Percentiles rank a stretch among this genome's conserved stretches.
These are phyloP conservation scores for Odocoileus hemionus DNA, from an alignment of 2,113 vertebrate genomes.

Conservation along the genomic window DNA sequence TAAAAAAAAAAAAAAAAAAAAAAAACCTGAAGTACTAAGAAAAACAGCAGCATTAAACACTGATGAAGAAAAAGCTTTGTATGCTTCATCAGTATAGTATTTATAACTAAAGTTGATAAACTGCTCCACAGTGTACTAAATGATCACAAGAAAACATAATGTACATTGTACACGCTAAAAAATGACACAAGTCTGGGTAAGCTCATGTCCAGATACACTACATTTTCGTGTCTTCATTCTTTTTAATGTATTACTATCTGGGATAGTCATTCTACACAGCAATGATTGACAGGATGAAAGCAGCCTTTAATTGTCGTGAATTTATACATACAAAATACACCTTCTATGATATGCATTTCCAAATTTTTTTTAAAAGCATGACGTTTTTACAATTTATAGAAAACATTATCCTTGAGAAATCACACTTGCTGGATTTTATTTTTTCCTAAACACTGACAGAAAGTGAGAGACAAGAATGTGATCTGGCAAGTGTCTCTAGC, in stretches of 20 bases:
- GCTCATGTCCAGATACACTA: background rate
- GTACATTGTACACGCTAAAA: background rate
- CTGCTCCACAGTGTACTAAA: background rate
- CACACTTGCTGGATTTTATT: slow-evolving; percentile 25
- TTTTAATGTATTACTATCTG: background rate
- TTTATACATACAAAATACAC: slow-evolving; percentile 48
- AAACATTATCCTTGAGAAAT: slow-evolving; percentile 59
- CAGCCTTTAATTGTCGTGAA: slow-evolving; percentile 29
- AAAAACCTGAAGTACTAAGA: background rate
- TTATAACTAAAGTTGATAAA: background rate
- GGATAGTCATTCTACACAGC: background rate
- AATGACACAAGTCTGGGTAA: background rate
- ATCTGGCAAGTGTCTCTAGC: slow-evolving; percentile 58
- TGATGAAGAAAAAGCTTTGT: background rate
- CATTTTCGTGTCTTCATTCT: background rate
- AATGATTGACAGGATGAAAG: slow-evolving; percentile 32
- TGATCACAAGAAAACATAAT: background rate
- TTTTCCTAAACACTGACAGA: slow-evolving; percentile 53
- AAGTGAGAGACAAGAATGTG: slow-evolving; percentile 30
- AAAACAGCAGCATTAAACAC: background rate
- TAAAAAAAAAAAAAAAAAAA: background rate
- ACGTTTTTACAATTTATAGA: slow-evolving; percentile 49
- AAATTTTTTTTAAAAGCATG: slow-evolving; percentile 37
- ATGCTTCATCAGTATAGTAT: background rate
- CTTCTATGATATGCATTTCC: slow-evolving; percentile 7